A percentile compares a stretch with the other conserved stretches of the same genome.
Conservation (phyloP, 2,888 invertebrate genomes). For the Elmis aenea region DNA sequence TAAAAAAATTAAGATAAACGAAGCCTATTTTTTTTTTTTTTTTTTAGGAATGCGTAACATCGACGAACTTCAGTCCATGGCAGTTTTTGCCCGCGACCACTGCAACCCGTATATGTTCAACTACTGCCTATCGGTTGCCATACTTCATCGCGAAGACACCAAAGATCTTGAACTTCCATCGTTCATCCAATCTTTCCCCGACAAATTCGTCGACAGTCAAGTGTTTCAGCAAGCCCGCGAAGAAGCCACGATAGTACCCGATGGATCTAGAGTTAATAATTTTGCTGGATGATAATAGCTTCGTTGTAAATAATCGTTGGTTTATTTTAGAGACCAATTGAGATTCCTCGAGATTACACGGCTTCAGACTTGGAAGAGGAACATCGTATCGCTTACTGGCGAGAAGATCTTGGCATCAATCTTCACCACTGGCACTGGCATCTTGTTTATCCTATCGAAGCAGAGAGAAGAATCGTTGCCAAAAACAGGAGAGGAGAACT, state of each 20-base stretch:
- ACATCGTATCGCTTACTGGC: conserved; percentile 76
- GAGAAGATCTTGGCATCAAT: conserved; percentile 81
- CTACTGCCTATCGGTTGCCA: conserved; percentile 70
- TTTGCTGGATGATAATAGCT: too few species aligned
- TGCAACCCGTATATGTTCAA: conserved; percentile 78
- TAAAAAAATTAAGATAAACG: too few species aligned
- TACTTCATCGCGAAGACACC: conserved; percentile 69
- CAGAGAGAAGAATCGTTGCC: conserved; percentile 56
- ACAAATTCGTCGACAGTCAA: conserved; percentile 73
- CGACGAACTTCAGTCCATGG: conserved; percentile 66
- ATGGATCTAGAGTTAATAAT: conserved; percentile 57
- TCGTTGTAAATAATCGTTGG: too few species aligned
- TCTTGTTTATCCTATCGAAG: conserved; percentile 76
- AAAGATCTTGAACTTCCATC: conserved; percentile 66
- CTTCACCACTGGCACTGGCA: conserved; percentile 93
- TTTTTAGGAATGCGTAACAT: conserved; percentile 61
- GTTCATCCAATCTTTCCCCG: conserved; percentile 74
- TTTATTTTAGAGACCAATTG: conserved; percentile 57
- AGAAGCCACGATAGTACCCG: conserved; percentile 58
- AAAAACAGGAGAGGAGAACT: conserved; percentile 76
- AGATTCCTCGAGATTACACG: conserved; percentile 69
- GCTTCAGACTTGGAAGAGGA: conserved; percentile 71
- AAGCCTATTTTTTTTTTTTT: conserved; percentile 4
- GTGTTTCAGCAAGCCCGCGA: conserved; percentile 66
- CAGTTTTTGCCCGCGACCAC: conserved; percentile 66